Conservation (phyloP, 2,113 vertebrate genomes). For the Spea multiplicata region DNA sequence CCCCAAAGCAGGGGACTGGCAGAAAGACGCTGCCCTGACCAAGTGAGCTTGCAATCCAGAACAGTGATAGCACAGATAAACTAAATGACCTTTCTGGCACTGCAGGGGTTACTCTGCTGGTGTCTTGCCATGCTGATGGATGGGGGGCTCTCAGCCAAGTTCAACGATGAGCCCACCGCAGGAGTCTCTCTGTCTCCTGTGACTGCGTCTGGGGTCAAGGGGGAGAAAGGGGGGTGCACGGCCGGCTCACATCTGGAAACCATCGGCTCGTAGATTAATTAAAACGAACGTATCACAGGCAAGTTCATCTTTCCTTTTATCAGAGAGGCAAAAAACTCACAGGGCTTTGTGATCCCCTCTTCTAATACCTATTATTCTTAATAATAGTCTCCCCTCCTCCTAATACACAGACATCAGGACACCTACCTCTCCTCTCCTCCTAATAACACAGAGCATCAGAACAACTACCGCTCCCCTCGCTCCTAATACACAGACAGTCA, state of each 20-base stretch:
- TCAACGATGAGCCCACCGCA: slow-evolving; percentile 36
- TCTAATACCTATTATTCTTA: too few species aligned
- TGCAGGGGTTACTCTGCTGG: slow-evolving; percentile 25
- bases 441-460: neutral
- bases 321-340: neutral
- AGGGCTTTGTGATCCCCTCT: too few species aligned
- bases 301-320: slow-evolving; percentile 22
- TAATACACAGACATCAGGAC: neutral
- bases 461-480: neutral
- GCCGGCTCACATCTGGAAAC: slow-evolving; percentile 38
- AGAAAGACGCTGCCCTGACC: neutral
- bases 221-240: neutral
- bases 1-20: too few species aligned
- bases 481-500: neutral
- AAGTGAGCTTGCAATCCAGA: neutral
- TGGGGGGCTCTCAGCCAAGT: slow-evolving; percentile 33
- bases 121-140: slow-evolving; percentile 26
- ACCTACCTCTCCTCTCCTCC: neutral
- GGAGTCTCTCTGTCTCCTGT: slow-evolving; percentile 44
- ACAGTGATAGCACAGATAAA: neutral
- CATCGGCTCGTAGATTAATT: slow-evolving; percentile 34
- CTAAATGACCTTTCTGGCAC: slow-evolving; percentile 8
- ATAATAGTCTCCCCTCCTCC: neutral
- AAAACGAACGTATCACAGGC: slow-evolving; percentile 22
- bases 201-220: slow-evolving; percentile 30